phyloP scores from a whole-genome alignment of 2,113 vertebrate genomes.

The Zingel zingel region DNA sequence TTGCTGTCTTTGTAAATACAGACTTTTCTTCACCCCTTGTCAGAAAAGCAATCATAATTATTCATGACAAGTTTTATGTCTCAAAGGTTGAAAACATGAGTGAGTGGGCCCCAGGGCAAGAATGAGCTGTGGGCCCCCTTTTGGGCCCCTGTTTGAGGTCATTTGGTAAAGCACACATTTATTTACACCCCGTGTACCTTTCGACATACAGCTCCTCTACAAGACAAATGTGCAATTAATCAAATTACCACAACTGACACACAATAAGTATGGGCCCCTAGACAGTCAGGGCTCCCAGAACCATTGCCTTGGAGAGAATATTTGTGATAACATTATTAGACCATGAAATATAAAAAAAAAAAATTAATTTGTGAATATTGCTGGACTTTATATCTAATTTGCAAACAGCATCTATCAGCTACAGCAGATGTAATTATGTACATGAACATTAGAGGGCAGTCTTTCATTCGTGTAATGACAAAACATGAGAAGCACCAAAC shows the following conservation, averaged over 20 bases:
- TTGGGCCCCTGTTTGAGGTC: not conserved
- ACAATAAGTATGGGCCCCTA: no score
- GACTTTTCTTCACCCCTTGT: no score
- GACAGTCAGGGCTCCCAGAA: no score
- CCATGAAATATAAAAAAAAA: not conserved
- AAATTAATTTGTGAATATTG: not conserved
- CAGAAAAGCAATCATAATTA: no score
- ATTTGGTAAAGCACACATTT: not conserved
- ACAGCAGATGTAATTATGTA: not conserved
- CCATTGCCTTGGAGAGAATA: not conserved
- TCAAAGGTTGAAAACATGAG: no score
- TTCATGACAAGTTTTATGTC: no score
- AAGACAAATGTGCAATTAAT: not conserved
- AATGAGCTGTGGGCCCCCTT: no score
- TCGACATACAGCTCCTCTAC: not conserved
- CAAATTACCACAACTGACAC: not conserved
- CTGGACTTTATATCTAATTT: not conserved
- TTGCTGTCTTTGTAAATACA: no score
- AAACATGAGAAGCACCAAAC: not conserved
- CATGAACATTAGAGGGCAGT: constrained; percentile 23
- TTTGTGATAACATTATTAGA: not conserved
- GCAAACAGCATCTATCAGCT: not conserved
- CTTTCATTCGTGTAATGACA: not conserved
- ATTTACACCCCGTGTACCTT: not conserved
- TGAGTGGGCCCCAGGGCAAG: no score